These are phyloP conservation scores for Pararge aegeria DNA, from an alignment of 1,140 invertebrate genomes.

Conservation along the genomic window DNA sequence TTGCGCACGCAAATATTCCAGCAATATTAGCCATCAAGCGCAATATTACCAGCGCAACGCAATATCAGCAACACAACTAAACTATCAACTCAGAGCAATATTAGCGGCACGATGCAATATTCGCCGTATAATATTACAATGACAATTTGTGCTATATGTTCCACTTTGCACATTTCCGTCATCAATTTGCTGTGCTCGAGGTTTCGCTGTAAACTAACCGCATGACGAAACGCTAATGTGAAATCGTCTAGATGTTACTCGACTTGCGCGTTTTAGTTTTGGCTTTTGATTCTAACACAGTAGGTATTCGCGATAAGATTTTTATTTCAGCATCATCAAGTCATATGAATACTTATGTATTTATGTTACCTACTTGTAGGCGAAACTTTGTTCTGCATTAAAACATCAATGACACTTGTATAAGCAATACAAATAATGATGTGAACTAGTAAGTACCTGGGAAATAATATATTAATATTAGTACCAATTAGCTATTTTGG, in stretches of 20 bases:
- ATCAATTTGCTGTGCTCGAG: slow-evolving; percentile 51
- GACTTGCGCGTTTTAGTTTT: slow-evolving; percentile 17
- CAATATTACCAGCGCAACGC: slow-evolving; percentile 19
- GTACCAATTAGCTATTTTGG: too few relatives aligned
- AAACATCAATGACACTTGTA: too few relatives aligned
- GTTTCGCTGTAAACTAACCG: slow-evolving; percentile 57
- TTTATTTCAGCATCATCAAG: background rate
- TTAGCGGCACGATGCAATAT: slow-evolving; percentile 20
- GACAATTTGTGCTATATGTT: slow-evolving; percentile 23
- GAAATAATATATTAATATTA: too few relatives aligned
- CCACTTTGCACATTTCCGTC: slow-evolving; percentile 30
- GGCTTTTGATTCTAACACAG: slow-evolving; percentile 5
- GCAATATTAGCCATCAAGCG: slow-evolving; percentile 18
- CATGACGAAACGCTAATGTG: slow-evolving; percentile 42
- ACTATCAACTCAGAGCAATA: slow-evolving; percentile 14
- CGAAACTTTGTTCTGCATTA: too few relatives aligned
- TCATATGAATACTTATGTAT: too few relatives aligned
- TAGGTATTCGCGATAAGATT: background rate
- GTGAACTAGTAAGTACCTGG: too few relatives aligned
- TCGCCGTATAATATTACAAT: slow-evolving; percentile 22
- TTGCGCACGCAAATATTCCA: slow-evolving; percentile 29
- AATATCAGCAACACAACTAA: slow-evolving; percentile 10
- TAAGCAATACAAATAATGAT: too few relatives aligned
- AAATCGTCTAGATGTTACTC: slow-evolving; percentile 5
- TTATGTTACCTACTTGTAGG: too few relatives aligned